Evolutionary conservation across 2,113 vertebrate species (phyloP).

Genomic region (Chaetorhynchus papuensis): DNA sequence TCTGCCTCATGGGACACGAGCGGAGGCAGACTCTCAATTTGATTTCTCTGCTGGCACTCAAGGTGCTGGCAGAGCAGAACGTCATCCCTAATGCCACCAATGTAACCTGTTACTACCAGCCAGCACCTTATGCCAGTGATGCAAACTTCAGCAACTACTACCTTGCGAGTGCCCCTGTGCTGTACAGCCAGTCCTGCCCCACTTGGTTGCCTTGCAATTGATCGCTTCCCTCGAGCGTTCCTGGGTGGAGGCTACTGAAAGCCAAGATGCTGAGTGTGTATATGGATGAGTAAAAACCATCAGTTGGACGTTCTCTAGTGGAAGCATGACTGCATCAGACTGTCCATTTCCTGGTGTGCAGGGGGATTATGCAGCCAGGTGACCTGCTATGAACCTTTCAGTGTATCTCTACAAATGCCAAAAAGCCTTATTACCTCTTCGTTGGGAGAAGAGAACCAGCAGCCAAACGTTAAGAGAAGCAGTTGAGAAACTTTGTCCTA

Average conservation of each 20-base stretch:
- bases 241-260: not conserved
- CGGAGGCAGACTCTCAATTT: slow-evolving; percentile 93
- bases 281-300: not conserved
- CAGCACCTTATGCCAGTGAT: slow-evolving; percentile 91
- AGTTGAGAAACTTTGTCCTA: not conserved
- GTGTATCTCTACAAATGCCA: not conserved
- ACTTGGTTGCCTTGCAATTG: slow-evolving; percentile 98
- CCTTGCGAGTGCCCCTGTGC: slow-evolving; percentile 74
- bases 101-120: slow-evolving; percentile 98
- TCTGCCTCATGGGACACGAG: slow-evolving; percentile 98
- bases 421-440: slow-evolving; percentile 33
- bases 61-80: slow-evolving; percentile 91
- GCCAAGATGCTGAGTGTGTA: not conserved
- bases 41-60: slow-evolving; percentile 89
- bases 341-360: not conserved
- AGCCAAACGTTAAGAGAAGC: not conserved
- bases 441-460: not conserved
- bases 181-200: slow-evolving; percentile 88
- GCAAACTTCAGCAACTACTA: slow-evolving; percentile 99
- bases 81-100: slow-evolving; percentile 90
- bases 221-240: not conserved
- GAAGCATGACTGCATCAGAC: not conserved
- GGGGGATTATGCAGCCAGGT: not conserved
- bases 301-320: not conserved
- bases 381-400: not conserved